Evolutionary conservation across 2,888 invertebrate genomes (phyloP).

Genomic region (Xestobium rufovillosum): DNA sequence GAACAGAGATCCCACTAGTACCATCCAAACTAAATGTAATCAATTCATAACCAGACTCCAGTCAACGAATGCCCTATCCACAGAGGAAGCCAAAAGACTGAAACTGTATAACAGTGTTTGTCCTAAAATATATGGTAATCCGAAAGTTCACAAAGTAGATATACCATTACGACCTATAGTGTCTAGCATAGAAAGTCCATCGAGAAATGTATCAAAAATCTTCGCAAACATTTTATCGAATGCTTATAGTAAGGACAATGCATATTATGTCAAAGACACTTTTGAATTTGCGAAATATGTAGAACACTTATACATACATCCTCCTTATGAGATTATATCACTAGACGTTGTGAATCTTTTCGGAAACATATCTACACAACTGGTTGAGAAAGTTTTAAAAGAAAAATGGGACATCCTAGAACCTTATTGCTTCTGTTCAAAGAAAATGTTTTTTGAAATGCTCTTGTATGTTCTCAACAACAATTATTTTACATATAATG

Average conservation of each 20-base stretch:
- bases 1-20: conserved; percentile 1
- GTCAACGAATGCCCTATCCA: too few relatives aligned
- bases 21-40: background rate
- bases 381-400: background rate
- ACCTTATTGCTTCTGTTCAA: too few relatives aligned
- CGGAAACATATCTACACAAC: conserved; percentile 4
- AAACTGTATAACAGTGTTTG: background rate
- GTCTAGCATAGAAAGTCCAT: conserved; percentile 4
- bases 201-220: conserved; percentile 1
- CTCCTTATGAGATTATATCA: background rate
- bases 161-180: conserved; percentile 6
- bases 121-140: conserved; percentile 8
- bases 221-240: conserved; percentile 3
- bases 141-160: conserved; percentile 3
- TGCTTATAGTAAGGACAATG: conserved; percentile 2
- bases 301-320: conserved; percentile 1
- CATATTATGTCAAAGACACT: conserved; percentile 5
- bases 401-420: too few relatives aligned
- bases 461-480: too few relatives aligned
- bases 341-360: conserved; percentile 5
- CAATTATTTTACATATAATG: too few relatives aligned
- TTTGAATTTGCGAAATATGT: conserved; percentile 1
- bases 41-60: too few relatives aligned
- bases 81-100: conserved; percentile 3
- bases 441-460: too few relatives aligned